Conservation (phyloP, 2,113 vertebrate species). For the Oryzias melastigma region DNA sequence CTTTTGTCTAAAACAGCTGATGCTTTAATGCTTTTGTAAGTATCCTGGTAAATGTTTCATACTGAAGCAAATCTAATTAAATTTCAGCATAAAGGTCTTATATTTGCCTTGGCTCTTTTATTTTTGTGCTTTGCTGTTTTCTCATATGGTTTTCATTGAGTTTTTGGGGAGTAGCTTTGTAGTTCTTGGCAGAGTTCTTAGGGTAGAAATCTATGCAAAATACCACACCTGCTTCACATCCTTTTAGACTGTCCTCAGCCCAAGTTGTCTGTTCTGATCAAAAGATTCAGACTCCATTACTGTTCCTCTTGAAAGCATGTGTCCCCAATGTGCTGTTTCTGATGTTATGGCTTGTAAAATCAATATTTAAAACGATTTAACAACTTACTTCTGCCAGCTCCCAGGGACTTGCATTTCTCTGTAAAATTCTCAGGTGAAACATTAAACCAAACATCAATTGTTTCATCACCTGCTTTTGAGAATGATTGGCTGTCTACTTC, state of each 20-base stretch:
- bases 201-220: neutral
- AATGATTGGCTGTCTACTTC: slow-evolving; percentile 34
- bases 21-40: neutral
- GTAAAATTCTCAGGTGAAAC: no score
- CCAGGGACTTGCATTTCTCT: no score
- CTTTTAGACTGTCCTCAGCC: slow-evolving; percentile 11
- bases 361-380: no score
- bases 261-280: neutral
- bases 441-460: neutral
- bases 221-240: slow-evolving; percentile 30
- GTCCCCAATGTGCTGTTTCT: slow-evolving; percentile 7
- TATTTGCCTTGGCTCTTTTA: neutral
- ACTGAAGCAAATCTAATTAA: neutral
- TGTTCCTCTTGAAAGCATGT: slow-evolving; percentile 18
- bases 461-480: slow-evolving; percentile 26
- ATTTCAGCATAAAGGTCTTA: neutral
- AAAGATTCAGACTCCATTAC: slow-evolving; percentile 9
- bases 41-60: neutral
- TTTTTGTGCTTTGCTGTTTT: neutral
- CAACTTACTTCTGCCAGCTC: no score
- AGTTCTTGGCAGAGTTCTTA: slow-evolving; percentile 21
- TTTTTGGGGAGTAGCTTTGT: slow-evolving; percentile 18
- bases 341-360: slow-evolving; percentile 5
- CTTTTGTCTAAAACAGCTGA: neutral
- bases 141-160: slow-evolving; percentile 9